Base-by-base conservation (phyloP, 1,140 invertebrate species). In the Platorchestia sp. region DNA sequence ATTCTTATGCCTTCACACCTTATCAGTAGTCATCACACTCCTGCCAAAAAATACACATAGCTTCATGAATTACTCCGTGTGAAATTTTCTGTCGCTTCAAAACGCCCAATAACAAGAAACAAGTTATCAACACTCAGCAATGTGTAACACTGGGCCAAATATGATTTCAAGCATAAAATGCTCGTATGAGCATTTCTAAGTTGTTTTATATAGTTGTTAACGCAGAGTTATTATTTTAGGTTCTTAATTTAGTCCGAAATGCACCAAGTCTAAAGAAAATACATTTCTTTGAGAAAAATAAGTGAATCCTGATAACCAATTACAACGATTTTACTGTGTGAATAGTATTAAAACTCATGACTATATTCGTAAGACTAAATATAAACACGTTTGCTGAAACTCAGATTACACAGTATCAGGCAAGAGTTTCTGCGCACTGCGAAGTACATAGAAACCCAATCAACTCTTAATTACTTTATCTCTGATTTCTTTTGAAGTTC, bases 391-490 rank as follows among this genome's bases (percentile, higher is more conserved):
- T 51, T 51, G 19, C 3, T 75, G 59, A 75, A 75, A 75, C 59
- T 51, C 47, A 22, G 59, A 75, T 75, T 27, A 75, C 59, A 27
- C 59, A 75, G 59, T 75, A 75, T 75, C 59, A 75, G 59, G 7
- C 59, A 19, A 75, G 59, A 75, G 59, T 75, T 75, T 75, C 59
- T 75, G 59, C 7, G 14, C 59, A 75, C 87, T 89, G 87, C 87
- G 41, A 36, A 41, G 87, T 89, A 89, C 87, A 89, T 44, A 41
- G 87, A 89, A 89, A 89, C 87, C 43, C 87, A 89, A 89, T 89
- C 87, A 89, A 44, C 43, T 89, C 87, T 89, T 89, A 89, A 89
- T 89, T 89, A 89, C 41, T 89, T 89, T 89, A 89, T 89, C 87
- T 7, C n/a, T 42, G 43, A 89, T 89, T 89, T 89, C 87, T 7